Conservation (phyloP, 2,888 invertebrate species). For the Acanthosepion esculentum region DNA sequence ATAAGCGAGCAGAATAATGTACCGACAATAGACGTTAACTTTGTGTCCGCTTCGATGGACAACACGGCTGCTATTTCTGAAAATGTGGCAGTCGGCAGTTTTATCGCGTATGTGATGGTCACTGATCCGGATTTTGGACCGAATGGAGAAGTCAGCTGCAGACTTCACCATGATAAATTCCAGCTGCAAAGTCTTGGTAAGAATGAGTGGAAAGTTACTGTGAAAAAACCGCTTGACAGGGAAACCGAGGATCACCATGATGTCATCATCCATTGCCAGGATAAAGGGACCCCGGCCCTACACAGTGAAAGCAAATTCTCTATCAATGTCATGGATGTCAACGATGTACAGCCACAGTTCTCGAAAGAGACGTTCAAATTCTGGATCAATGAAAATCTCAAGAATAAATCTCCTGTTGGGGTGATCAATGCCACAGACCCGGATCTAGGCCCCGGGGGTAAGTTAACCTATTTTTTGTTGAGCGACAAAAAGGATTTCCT, state of each 20-base stretch:
- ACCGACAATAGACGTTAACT: background rate
- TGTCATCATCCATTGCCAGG: background rate
- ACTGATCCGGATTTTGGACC: background rate
- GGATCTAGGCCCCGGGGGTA: background rate
- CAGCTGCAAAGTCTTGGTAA: background rate
- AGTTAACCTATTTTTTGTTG: background rate
- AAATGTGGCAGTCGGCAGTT: background rate
- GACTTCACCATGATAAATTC: background rate
- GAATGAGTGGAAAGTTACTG: background rate
- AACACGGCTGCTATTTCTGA: background rate
- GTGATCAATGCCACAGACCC: background rate
- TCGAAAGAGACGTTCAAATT: conserved; percentile 16
- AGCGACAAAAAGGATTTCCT: conserved; percentile 14
- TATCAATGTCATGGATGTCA: background rate
- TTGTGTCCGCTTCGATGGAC: background rate
- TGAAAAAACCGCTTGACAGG: background rate
- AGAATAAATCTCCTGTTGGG: background rate
- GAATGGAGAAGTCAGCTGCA: background rate
- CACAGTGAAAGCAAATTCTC: background rate
- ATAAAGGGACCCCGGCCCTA: background rate
- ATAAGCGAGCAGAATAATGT: background rate
- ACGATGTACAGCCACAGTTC: background rate
- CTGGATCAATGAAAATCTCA: background rate
- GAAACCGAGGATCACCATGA: background rate
- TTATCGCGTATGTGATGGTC: background rate